A percentile compares a stretch with the other conserved stretches of the same genome.
These are phyloP conservation scores for Pangasianodon gigas DNA, from an alignment of 2,113 vertebrate genomes.

Conservation along the genomic window DNA sequence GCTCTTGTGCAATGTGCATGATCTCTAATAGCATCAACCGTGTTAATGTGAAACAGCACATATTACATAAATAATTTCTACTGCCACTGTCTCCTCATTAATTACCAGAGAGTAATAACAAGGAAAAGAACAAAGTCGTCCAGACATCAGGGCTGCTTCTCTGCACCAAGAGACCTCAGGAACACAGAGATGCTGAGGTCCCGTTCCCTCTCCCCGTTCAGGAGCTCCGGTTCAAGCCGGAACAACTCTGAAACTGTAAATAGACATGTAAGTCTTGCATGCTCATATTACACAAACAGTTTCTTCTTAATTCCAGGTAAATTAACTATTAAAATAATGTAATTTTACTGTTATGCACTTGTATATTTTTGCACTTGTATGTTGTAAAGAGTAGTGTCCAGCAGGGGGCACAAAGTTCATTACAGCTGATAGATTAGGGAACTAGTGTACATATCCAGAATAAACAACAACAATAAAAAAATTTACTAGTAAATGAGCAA, in stretches of 20 bases:
- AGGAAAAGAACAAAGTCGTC: slow-evolving; percentile 47
- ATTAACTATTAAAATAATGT: not conserved
- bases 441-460: not conserved
- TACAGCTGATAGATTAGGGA: not conserved
- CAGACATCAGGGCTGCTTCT: slow-evolving; percentile 46
- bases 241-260: slow-evolving; percentile 61
- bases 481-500: not conserved
- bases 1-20: not conserved
- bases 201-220: slow-evolving; percentile 58
- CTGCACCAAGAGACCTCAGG: slow-evolving; percentile 18
- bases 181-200: slow-evolving; percentile 39
- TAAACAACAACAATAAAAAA: not conserved
- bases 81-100: not conserved
- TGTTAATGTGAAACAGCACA: not conserved
- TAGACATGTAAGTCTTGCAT: slow-evolving; percentile 47
- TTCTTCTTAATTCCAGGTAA: not conserved
- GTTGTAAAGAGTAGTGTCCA: slow-evolving; percentile 16
- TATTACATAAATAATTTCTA: not conserved
- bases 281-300: not conserved
- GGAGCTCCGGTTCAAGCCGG: slow-evolving; percentile 29
- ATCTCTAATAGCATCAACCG: not conserved
- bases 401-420: slow-evolving; percentile 41
- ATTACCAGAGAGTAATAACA: slow-evolving; percentile 49
- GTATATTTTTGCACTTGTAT: not conserved
- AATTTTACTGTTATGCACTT: not conserved